These are phyloP conservation scores for Phymatocera aterrima DNA, from an alignment of 2,888 invertebrate genomes.

Conservation along the genomic window DNA sequence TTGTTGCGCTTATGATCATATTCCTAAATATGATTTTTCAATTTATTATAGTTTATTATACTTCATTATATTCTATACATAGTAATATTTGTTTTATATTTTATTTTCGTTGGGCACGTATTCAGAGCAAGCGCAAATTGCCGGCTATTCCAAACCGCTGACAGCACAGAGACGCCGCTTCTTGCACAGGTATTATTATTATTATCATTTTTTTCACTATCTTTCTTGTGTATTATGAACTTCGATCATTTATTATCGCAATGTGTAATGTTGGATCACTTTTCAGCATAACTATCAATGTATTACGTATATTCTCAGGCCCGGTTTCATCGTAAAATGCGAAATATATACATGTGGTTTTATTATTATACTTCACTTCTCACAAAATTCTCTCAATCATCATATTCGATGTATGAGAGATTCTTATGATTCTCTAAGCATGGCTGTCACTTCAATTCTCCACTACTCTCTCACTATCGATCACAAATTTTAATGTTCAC, in stretches of 20 bases:
- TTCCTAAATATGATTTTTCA: constrained; percentile 28
- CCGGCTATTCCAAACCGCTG: constrained; percentile 74
- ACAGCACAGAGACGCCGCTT: constrained; percentile 74
- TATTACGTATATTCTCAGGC: not conserved
- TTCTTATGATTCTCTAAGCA: not conserved
- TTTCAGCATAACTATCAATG: constrained; percentile 10
- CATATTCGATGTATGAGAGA: constrained; percentile 2
- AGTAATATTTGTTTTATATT: constrained; percentile 69
- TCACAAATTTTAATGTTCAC: not conserved
- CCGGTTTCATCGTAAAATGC: not conserved
- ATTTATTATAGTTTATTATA: constrained; percentile 44
- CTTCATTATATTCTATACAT: constrained; percentile 54
- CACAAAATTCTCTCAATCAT: not conserved
- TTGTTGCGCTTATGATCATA: constrained; percentile 33
- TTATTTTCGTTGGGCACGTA: constrained; percentile 73
- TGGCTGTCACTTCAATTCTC: not conserved
- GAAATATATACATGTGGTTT: not conserved
- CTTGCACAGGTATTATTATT: constrained; percentile 74
- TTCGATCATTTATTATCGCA: constrained; percentile 36
- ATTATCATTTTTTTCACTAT: constrained; percentile 56
- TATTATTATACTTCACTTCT: not conserved
- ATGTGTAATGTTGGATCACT: constrained; percentile 32
- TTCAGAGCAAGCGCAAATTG: constrained; percentile 74
- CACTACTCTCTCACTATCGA: not conserved
- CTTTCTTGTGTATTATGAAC: constrained; percentile 48